Percentiles rank a stretch among this genome's conserved stretches.
Evolutionary conservation across 2,113 vertebrate genomes (phyloP).

Genomic region (Uropsilus gracilis): DNA sequence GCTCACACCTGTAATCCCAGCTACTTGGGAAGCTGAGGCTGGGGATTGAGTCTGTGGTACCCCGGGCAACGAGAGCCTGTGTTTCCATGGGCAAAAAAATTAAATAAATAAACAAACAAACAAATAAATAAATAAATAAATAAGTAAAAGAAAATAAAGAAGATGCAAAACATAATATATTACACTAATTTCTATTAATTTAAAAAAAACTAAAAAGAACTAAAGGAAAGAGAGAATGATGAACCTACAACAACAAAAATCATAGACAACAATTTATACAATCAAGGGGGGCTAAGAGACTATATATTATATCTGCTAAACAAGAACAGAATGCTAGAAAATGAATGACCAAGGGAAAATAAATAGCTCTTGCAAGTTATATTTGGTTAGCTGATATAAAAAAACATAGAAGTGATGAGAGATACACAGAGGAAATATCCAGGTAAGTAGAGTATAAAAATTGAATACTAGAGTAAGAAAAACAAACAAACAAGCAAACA

Average conservation of each 20-base stretch:
- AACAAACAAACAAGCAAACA: too few species aligned
- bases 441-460: conserved; percentile 4
- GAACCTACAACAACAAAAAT: neutral
- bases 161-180: too few species aligned
- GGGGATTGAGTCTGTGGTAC: too few species aligned
- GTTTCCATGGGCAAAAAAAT: too few species aligned
- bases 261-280: neutral
- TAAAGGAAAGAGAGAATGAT: neutral
- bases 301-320: neutral
- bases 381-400: conserved; percentile 34
- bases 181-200: neutral
- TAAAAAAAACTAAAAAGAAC: neutral
- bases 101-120: too few species aligned
- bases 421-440: neutral
- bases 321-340: conserved; percentile 7
- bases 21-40: too few species aligned
- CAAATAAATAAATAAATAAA: too few species aligned
- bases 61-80: too few species aligned
- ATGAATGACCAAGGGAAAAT: neutral
- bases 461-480: too few species aligned
- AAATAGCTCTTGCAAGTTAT: neutral
- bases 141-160: too few species aligned
- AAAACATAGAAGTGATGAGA: neutral
- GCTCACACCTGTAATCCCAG: too few species aligned
- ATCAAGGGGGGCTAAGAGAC: neutral